phyloP scores from a whole-genome alignment of 1,140 invertebrate species.

The Pomacea maculata region DNA sequence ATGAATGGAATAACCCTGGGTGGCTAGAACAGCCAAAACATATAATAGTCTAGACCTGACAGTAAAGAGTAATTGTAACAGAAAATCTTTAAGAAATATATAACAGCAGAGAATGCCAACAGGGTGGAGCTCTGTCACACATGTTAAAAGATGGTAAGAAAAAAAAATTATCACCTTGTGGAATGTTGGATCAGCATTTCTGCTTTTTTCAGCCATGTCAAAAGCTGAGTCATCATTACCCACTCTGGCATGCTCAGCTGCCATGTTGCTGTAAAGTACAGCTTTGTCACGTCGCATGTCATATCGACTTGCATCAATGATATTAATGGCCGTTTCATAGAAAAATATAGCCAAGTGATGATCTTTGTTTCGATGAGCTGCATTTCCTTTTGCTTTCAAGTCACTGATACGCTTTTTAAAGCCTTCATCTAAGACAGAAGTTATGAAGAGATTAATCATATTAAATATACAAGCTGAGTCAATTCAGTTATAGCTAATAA shows the following conservation, averaged over 20 bases:
- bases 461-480: neutral
- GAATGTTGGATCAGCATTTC: constrained; percentile 26
- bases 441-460: neutral
- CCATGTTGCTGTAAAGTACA: constrained; percentile 35
- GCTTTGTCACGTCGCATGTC: constrained; percentile 28
- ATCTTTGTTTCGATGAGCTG: constrained; percentile 26
- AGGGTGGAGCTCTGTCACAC: neutral
- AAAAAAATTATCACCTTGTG: constrained; percentile 27
- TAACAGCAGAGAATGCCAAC: neutral
- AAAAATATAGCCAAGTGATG: constrained; percentile 25
- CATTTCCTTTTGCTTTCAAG: constrained; percentile 36
- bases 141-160: constrained; percentile 6
- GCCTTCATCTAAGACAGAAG: constrained; percentile 28
- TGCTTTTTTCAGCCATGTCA: constrained; percentile 30
- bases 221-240: constrained; percentile 24
- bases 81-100: neutral
- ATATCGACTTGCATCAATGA: constrained; percentile 10
- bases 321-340: constrained; percentile 29
- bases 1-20: too few species aligned
- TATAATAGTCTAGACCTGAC: neutral
- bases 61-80: neutral
- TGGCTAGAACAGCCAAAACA: neutral
- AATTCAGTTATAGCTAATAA: neutral
- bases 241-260: constrained; percentile 24
- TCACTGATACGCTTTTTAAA: constrained; percentile 18